phyloP scores from a whole-genome alignment of 2,113 vertebrate genomes.

The Andinoacara biseriatus region DNA sequence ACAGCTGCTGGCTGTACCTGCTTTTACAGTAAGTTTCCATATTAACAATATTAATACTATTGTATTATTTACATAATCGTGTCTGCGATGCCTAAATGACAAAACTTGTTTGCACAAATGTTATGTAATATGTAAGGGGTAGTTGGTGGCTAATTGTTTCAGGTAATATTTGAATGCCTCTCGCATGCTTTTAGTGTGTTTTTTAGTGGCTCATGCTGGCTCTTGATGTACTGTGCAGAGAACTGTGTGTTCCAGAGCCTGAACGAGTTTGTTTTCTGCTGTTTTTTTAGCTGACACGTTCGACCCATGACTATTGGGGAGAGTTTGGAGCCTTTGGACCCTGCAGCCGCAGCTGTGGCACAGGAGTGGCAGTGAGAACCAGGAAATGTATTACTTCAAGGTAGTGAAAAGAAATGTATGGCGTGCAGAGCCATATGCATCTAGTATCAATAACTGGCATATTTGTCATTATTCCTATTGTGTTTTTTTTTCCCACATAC shows the following conservation, averaged over 20 bases:
- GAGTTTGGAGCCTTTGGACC: slow-evolving; percentile 73
- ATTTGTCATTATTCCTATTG: neutral
- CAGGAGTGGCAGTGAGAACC: slow-evolving; percentile 72
- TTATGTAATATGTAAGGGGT: slow-evolving; percentile 11
- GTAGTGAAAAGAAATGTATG: slow-evolving; percentile 30
- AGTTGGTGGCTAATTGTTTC: slow-evolving; percentile 51
- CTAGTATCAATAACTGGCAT: neutral
- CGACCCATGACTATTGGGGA: slow-evolving; percentile 71
- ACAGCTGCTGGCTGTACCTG: slow-evolving; percentile 56
- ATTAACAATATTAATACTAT: neutral
- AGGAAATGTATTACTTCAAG: slow-evolving; percentile 75
- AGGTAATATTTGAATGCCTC: slow-evolving; percentile 32
- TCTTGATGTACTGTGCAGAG: slow-evolving; percentile 18
- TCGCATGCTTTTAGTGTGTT: slow-evolving; percentile 29
- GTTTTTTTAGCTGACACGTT: slow-evolving; percentile 42
- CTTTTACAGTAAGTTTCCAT: slow-evolving; percentile 63
- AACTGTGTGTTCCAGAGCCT: slow-evolving; percentile 23
- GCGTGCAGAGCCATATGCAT: neutral
- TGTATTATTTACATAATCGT: neutral
- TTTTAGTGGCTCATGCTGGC: slow-evolving; percentile 19
- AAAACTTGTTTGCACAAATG: neutral
- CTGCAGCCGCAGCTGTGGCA: slow-evolving; percentile 81
- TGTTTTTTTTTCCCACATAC: neutral
- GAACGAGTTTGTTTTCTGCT: neutral
- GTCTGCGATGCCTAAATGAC: neutral